A percentile compares a stretch with the other conserved stretches of the same genome.
Evolutionary conservation across 2,888 invertebrate genomes (phyloP).

Genomic region (Stenurella melanura): DNA sequence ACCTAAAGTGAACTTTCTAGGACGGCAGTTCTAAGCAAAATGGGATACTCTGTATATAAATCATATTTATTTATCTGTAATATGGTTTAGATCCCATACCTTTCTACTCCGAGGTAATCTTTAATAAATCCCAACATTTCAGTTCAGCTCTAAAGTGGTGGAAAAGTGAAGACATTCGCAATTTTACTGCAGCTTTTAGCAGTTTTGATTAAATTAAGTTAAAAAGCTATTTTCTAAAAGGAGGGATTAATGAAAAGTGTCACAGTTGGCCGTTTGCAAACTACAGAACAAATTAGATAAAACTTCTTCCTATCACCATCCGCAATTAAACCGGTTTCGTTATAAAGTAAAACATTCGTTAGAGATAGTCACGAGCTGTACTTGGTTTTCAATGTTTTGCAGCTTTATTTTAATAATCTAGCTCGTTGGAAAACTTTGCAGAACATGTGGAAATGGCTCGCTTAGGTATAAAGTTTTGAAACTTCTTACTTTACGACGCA

Average conservation of each 20-base stretch:
- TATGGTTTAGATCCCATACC: too few species aligned
- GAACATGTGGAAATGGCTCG: neutral
- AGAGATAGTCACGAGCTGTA: neutral
- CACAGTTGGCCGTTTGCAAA: slow-evolving; percentile 1
- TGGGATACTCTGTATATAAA: too few species aligned
- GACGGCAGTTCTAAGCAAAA: too few species aligned
- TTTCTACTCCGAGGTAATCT: too few species aligned
- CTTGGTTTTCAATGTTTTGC: neutral
- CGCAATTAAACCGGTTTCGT: neutral
- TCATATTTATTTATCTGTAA: too few species aligned
- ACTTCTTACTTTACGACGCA: slow-evolving; percentile 7
- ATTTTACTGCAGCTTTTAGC: neutral
- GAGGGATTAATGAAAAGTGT: neutral
- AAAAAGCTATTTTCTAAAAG: neutral
- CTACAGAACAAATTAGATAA: neutral
- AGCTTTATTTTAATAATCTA: slow-evolving; percentile 4
- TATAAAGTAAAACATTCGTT: neutral
- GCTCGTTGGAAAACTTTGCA: slow-evolving; percentile 5
- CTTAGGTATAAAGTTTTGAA: neutral
- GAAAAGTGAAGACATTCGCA: neutral
- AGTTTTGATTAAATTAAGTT: neutral
- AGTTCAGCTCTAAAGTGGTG: neutral
- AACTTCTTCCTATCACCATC: neutral
- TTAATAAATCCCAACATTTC: too few species aligned
- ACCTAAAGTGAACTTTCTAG: too few species aligned